Percentiles rank a stretch among this genome's conserved stretches.
Evolutionary conservation across 2,888 invertebrate species (phyloP).

Genomic region (Eledone cirrhosa): DNA sequence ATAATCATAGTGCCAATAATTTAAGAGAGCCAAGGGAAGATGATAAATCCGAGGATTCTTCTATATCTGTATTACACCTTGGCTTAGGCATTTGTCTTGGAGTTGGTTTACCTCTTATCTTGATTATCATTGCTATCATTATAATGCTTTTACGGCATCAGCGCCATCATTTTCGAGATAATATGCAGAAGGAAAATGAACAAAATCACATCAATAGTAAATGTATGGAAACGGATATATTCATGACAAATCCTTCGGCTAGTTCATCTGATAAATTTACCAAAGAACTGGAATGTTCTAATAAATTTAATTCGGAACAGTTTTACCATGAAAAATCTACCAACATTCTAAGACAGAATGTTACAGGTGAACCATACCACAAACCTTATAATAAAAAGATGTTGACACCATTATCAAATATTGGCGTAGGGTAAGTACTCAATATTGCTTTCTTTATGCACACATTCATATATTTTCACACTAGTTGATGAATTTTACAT

Average conservation of each 20-base stretch:
- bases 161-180: slow-evolving; percentile 74
- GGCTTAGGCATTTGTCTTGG: slow-evolving; percentile 85
- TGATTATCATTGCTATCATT: slow-evolving; percentile 66
- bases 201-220: slow-evolving; percentile 78
- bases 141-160: slow-evolving; percentile 78
- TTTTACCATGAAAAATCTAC: slow-evolving; percentile 51
- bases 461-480: too few species aligned
- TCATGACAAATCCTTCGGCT: slow-evolving; percentile 42
- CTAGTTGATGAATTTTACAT: too few species aligned
- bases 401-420: slow-evolving; percentile 45
- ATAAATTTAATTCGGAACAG: slow-evolving; percentile 36
- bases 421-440: slow-evolving; percentile 42
- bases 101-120: slow-evolving; percentile 82
- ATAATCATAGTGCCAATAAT: not conserved
- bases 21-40: not conserved
- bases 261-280: slow-evolving; percentile 51
- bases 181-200: slow-evolving; percentile 90
- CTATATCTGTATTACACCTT: slow-evolving; percentile 70
- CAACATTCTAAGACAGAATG: slow-evolving; percentile 39
- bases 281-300: slow-evolving; percentile 52
- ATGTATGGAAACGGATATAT: slow-evolving; percentile 48
- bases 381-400: slow-evolving; percentile 37
- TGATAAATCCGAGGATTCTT: not conserved
- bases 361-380: slow-evolving; percentile 10
- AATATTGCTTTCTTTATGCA: not conserved